A percentile compares a stretch with the other conserved stretches of the same genome.
Evolutionary conservation across 2,888 invertebrate species (phyloP).

Genomic region (Nasonia oneida): DNA sequence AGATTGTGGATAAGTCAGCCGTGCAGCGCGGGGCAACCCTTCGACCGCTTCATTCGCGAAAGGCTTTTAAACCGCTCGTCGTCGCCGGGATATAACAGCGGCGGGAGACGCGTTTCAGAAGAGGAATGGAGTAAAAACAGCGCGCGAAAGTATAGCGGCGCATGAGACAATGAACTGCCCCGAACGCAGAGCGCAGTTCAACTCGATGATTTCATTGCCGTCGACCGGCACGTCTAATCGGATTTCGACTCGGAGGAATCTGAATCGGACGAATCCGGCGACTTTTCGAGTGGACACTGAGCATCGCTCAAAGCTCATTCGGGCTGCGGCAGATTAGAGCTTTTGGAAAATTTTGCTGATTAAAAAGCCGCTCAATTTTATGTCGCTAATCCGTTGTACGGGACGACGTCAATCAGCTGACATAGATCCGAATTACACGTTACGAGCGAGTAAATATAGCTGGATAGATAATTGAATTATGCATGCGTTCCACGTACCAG

Average conservation of each 20-base stretch:
- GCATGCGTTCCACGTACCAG: no score
- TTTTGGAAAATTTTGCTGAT: slow-evolving; percentile 39
- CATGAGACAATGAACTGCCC: slow-evolving; percentile 28
- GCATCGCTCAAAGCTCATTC: slow-evolving; percentile 2
- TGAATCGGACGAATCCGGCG: background rate
- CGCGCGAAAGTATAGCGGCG: background rate
- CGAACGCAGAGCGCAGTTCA: background rate
- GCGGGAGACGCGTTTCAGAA: slow-evolving; percentile 54
- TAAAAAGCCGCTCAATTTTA: background rate
- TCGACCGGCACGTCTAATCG: slow-evolving; percentile 30
- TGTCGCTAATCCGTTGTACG: no score
- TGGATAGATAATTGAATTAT: no score
- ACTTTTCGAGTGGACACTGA: slow-evolving; percentile 22
- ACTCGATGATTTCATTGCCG: slow-evolving; percentile 29
- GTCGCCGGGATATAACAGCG: slow-evolving; percentile 16
- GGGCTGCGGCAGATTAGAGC: background rate
- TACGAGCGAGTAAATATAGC: no score
- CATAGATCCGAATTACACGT: no score
- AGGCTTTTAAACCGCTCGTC: slow-evolving; percentile 64
- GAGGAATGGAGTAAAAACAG: slow-evolving; percentile 26
- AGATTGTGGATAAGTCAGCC: slow-evolving; percentile 76
- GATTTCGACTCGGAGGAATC: slow-evolving; percentile 15
- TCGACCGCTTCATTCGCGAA: slow-evolving; percentile 65
- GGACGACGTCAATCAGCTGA: no score
- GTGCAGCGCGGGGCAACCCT: slow-evolving; percentile 57